Evolutionary conservation across 2,888 invertebrate species (phyloP).

Genomic region (Colletes collaris): DNA sequence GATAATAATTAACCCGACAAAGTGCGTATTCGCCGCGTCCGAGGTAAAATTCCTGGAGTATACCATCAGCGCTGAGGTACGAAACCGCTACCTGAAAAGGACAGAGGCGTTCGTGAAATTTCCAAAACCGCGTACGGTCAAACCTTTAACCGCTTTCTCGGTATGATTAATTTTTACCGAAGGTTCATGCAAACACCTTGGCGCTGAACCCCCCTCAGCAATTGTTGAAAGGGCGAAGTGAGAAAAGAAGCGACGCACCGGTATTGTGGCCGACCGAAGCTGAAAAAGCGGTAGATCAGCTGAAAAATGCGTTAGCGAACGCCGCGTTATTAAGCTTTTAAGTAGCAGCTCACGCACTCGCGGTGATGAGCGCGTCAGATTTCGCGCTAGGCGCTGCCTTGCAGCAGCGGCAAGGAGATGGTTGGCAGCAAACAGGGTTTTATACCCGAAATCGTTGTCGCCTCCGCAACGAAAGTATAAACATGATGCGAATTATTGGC

Average conservation of each 20-base stretch:
- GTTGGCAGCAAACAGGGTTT: constrained; percentile 3
- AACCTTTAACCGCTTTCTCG: neutral
- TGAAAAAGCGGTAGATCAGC: neutral
- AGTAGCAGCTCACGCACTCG: neutral
- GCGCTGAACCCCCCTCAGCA: neutral
- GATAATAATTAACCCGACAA: neutral
- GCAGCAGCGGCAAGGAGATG: neutral
- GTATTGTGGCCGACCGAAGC: neutral
- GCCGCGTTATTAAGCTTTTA: constrained; percentile 5
- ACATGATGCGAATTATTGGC: too few relatives aligned
- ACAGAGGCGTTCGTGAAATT: neutral
- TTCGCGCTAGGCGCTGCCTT: neutral
- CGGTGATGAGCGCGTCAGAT: constrained; percentile 3
- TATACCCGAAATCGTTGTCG: neutral
- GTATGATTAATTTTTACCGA: constrained; percentile 20
- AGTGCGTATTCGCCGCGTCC: constrained; percentile 8
- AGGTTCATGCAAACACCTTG: neutral
- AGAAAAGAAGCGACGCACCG: too few relatives aligned
- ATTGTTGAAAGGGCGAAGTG: neutral
- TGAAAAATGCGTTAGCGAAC: constrained; percentile 1
- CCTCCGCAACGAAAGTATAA: too few relatives aligned
- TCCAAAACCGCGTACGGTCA: neutral
- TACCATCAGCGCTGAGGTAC: neutral
- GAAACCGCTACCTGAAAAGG: neutral
- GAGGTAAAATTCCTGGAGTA: constrained; percentile 10